A percentile compares a stretch with the other conserved stretches of the same genome.
phyloP scores from a whole-genome alignment of 2,113 vertebrate genomes.

The Burhinus oedicnemus region DNA sequence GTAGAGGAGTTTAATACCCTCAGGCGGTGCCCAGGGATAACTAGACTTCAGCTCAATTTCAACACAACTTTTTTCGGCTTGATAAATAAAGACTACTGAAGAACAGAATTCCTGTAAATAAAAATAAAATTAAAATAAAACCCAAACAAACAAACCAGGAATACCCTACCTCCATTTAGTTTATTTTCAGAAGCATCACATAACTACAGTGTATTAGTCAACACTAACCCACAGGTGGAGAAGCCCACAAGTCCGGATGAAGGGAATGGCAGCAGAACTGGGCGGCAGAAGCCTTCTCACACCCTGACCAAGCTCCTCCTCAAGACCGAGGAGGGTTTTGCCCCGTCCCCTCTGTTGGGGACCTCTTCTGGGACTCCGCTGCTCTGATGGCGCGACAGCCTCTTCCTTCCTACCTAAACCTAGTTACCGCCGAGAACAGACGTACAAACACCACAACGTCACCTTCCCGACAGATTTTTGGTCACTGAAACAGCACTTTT shows the following conservation, averaged over 20 bases:
- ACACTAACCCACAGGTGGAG: not conserved
- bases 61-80: not conserved
- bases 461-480: not conserved
- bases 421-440: not conserved
- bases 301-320: not conserved
- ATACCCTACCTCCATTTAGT: not conserved
- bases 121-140: not conserved
- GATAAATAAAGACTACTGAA: not conserved
- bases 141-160: not conserved
- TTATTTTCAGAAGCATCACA: not conserved
- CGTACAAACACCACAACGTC: rapidly evolving
- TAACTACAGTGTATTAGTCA: not conserved
- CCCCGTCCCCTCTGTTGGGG: rapidly evolving
- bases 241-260: not conserved
- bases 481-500: not conserved
- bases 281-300: not conserved
- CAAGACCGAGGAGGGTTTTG: not conserved
- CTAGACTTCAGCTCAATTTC: not conserved
- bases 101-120: not conserved
- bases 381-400: rapidly evolving
- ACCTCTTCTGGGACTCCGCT: not conserved
- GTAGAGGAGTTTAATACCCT: not conserved
- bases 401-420: rapidly evolving
- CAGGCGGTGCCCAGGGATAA: not conserved
- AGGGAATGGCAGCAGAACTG: rapidly evolving